Conservation (phyloP, 2,797 vertebrate genomes). For the Cuniculus paca region DNA sequence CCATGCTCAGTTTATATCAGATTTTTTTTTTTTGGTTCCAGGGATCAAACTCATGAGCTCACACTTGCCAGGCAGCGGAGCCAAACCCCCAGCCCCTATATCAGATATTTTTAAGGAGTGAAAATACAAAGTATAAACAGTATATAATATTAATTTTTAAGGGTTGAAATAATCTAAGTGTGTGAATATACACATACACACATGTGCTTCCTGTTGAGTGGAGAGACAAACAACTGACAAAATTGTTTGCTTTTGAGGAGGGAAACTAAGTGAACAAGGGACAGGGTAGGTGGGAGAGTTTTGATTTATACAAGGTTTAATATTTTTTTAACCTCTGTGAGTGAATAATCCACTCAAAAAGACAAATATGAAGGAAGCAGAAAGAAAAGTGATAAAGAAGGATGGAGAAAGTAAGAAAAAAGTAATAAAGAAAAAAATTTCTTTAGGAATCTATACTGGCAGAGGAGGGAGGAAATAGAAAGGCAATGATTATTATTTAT, state of each 20-base stretch:
- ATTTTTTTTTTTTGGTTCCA: too few relatives aligned
- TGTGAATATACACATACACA: neutral
- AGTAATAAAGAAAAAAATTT: neutral
- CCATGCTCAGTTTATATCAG: neutral
- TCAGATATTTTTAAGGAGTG: too few relatives aligned
- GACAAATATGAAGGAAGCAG: neutral
- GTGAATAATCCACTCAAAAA: neutral
- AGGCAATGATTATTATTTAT: neutral
- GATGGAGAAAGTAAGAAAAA: neutral
- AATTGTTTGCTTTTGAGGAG: neutral
- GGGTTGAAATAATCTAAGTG: neutral
- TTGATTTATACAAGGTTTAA: neutral
- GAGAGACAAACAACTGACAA: neutral
- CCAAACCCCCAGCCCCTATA: too few relatives aligned
- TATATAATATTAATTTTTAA: neutral
- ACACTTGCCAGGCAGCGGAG: too few relatives aligned
- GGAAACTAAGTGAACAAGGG: neutral
- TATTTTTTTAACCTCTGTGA: neutral
- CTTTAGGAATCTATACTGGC: neutral
- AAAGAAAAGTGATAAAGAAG: neutral
- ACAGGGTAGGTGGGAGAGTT: neutral
- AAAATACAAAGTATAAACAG: neutral
- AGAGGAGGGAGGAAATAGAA: neutral
- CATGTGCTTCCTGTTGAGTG: neutral
- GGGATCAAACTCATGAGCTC: too few relatives aligned